These are phyloP conservation scores for Aphelenchoides besseyi DNA, from an alignment of 1,140 invertebrate genomes.

Conservation along the genomic window DNA sequence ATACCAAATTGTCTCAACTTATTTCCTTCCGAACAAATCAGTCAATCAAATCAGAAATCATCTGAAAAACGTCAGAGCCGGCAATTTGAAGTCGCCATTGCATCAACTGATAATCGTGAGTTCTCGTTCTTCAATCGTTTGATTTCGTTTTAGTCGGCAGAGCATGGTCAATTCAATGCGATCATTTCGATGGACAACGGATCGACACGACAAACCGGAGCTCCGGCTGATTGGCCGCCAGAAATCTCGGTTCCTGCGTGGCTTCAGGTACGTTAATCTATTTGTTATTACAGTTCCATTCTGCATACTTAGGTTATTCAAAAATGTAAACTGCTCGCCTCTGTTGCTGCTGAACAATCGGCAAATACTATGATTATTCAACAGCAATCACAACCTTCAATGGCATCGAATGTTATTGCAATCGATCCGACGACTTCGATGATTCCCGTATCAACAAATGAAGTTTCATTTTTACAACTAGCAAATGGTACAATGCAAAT, in stretches of 20 bases:
- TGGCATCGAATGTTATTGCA: too few relatives aligned
- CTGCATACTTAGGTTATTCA: neutral
- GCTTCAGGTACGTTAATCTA: neutral
- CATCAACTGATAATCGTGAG: conserved; percentile 36
- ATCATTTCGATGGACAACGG: conserved; percentile 26
- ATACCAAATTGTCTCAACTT: conserved; percentile 31
- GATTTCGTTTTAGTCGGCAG: conserved; percentile 33
- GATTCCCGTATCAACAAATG: too few relatives aligned
- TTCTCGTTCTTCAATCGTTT: conserved; percentile 13
- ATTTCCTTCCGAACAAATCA: conserved; percentile 45
- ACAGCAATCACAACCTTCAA: too few relatives aligned
- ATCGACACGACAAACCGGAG: conserved; percentile 27
- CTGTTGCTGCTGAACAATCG: neutral
- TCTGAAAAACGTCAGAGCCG: conserved; percentile 31
- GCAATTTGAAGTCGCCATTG: conserved; percentile 20
- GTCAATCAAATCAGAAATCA: conserved; percentile 45
- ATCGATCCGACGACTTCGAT: too few relatives aligned
- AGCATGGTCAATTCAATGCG: conserved; percentile 36
- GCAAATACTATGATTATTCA: neutral
- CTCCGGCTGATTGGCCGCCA: conserved; percentile 39
- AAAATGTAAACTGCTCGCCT: neutral
- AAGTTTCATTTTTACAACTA: too few relatives aligned
- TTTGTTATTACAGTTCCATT: too few relatives aligned
- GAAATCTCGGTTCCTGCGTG: conserved; percentile 25
- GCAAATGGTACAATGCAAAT: too few relatives aligned